Evolutionary conservation across 64 coral and sea anemone genomes (phyloP).

Genomic region (Exaiptasia diaphana): DNA sequence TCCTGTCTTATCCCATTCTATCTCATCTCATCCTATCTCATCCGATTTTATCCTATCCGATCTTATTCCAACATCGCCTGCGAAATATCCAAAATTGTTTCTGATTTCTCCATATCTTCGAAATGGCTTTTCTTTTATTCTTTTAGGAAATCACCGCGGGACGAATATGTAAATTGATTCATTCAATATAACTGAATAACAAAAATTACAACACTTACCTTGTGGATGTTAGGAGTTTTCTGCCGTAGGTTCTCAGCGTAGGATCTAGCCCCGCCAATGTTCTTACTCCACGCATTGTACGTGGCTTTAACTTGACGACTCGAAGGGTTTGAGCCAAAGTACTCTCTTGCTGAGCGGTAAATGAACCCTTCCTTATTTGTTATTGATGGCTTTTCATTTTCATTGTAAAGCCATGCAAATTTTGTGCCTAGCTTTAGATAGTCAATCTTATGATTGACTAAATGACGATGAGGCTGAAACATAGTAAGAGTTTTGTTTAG

Average conservation of each 20-base stretch:
- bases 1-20: neutral
- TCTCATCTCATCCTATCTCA: slow-evolving; percentile 25
- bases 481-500: no score
- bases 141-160: no score
- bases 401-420: neutral
- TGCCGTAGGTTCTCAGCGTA: neutral
- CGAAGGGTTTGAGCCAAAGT: neutral
- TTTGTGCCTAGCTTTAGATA: neutral
- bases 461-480: no score
- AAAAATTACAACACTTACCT: no score
- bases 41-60: neutral
- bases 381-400: neutral
- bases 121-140: no score
- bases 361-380: neutral
- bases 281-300: neutral
- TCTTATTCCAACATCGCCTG: no score
- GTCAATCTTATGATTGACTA: neutral
- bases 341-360: neutral
- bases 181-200: no score
- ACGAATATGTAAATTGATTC: no score
- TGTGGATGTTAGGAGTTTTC: no score
- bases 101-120: no score
- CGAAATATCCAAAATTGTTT: no score
- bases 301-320: neutral
- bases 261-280: neutral